Evolutionary conservation across 2,113 vertebrate genomes (phyloP).

Genomic region (Engraulis encrasicolus): DNA sequence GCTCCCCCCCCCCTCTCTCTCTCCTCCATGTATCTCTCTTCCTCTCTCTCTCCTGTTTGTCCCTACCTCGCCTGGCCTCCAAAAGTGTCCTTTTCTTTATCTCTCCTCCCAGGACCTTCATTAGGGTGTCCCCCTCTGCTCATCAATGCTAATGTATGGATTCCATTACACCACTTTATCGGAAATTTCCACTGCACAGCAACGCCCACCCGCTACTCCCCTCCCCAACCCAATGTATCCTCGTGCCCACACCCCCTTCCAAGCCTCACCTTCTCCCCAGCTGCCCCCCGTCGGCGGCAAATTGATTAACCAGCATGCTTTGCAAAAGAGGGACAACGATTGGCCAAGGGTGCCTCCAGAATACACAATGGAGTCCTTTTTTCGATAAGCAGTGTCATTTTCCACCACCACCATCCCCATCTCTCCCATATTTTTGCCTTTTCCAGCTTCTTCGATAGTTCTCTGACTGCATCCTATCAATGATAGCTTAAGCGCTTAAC

Average conservation of each 20-base stretch:
- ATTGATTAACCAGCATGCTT: conserved; percentile 13
- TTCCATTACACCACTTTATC: conserved; percentile 6
- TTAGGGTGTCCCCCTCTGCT: conserved; percentile 26
- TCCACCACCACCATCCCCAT: not conserved
- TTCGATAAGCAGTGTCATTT: not conserved
- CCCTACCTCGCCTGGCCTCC: not conserved
- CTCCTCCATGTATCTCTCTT: not conserved
- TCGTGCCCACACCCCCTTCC: no score
- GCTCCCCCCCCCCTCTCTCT: not conserved
- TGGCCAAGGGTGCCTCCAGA: not conserved
- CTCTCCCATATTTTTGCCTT: not conserved
- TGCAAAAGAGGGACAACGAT: not conserved
- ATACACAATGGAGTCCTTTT: not conserved
- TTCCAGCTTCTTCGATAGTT: not conserved
- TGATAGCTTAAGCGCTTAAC: not conserved
- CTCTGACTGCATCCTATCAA: no score
- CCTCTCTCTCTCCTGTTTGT: not conserved
- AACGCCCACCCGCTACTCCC: not conserved
- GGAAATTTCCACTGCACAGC: conserved; percentile 1
- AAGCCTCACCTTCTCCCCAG: no score
- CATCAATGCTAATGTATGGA: conserved; percentile 21
- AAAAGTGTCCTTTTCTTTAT: conserved; percentile 31
- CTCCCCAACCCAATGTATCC: not conserved
- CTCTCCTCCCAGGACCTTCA: conserved; percentile 19
- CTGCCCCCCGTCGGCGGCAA: not conserved